phyloP scores from a whole-genome alignment of 1,140 invertebrate genomes.

The Micrasema longulum region DNA sequence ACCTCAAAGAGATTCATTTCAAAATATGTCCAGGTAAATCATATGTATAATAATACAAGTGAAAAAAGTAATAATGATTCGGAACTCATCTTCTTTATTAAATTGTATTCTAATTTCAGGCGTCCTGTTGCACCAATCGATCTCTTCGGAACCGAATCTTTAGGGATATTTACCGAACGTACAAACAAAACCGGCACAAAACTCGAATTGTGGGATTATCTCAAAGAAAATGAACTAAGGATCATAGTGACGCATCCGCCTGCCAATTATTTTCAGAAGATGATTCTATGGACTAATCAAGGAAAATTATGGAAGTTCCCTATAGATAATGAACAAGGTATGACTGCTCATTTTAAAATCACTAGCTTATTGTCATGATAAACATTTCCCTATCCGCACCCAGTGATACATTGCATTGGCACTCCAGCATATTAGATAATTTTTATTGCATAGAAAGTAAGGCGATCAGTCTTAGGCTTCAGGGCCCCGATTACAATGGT shows the following conservation, averaged over 20 bases:
- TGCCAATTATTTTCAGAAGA: slow-evolving; percentile 91
- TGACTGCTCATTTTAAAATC: neutral
- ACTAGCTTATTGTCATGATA: no score
- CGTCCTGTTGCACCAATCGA: slow-evolving; percentile 55
- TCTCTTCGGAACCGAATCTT: slow-evolving; percentile 70
- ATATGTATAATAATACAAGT: no score
- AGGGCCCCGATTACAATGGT: no score
- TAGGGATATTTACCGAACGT: slow-evolving; percentile 71
- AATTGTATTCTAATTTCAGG: neutral
- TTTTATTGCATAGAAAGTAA: no score
- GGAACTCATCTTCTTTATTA: no score
- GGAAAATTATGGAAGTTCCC: slow-evolving; percentile 98
- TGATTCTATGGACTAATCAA: slow-evolving; percentile 93
- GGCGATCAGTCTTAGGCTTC: no score
- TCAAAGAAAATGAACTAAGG: slow-evolving; percentile 76
- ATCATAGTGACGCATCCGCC: slow-evolving; percentile 77
- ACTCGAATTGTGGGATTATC: slow-evolving; percentile 76
- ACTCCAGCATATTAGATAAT: no score
- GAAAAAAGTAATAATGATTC: no score
- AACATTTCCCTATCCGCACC: no score
- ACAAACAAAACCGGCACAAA: slow-evolving; percentile 63
- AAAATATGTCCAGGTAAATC: no score
- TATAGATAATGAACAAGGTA: slow-evolving; percentile 97
- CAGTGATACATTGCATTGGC: no score
- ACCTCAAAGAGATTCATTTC: no score